Evolutionary conservation across 2,113 vertebrate species (phyloP).

Genomic region (Otis tarda): DNA sequence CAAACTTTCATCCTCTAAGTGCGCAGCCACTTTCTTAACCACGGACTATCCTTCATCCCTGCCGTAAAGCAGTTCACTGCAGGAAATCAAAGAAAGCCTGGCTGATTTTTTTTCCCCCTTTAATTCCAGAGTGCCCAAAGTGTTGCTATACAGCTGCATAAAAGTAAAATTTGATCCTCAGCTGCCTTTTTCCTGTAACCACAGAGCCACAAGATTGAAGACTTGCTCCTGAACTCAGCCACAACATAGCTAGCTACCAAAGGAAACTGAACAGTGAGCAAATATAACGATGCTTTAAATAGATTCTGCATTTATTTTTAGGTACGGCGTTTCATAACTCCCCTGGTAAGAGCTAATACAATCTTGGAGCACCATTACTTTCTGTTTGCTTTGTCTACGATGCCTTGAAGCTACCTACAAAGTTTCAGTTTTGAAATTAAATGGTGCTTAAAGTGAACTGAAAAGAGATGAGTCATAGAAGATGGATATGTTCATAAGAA

Average conservation of each 20-base stretch:
- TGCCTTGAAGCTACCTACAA: not conserved
- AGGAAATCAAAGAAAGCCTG: slow-evolving; percentile 1
- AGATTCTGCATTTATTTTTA: not conserved
- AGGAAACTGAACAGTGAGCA: not conserved
- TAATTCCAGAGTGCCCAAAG: slow-evolving; percentile 19
- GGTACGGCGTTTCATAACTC: not conserved
- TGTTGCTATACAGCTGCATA: not conserved
- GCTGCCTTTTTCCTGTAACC: slow-evolving; percentile 4
- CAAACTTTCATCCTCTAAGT: not conserved
- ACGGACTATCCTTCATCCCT: not conserved
- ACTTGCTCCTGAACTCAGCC: not conserved
- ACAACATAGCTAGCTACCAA: not conserved
- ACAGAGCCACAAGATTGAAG: slow-evolving; percentile 22
- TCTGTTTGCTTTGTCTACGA: not conserved
- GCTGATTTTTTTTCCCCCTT: not conserved
- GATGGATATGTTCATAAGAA: not conserved
- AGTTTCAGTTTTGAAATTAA: slow-evolving; percentile 17
- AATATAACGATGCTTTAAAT: not conserved
- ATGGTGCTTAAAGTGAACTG: not conserved
- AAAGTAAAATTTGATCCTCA: not conserved
- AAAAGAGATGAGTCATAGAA: not conserved
- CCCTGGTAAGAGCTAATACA: not conserved
- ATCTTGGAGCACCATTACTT: not conserved
- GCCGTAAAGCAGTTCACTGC: not conserved
- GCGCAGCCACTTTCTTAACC: not conserved